Percentiles rank a stretch among this genome's conserved stretches.
phyloP scores from a whole-genome alignment of 2,113 vertebrate species.

The Emydocephalus ijimae region DNA sequence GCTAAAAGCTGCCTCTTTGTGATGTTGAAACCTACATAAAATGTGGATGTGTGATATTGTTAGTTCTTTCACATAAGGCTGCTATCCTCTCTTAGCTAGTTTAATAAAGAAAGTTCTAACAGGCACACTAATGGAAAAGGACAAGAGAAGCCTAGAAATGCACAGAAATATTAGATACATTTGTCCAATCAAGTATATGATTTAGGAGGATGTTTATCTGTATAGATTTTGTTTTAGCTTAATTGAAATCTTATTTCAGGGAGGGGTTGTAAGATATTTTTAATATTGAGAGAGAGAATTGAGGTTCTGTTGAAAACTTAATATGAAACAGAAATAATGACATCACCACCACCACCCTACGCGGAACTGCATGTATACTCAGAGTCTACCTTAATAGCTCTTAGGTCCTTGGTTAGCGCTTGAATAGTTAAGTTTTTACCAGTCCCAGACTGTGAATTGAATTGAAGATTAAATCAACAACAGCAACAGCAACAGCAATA shows the following conservation, averaged over 20 bases:
- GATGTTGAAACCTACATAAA: neutral
- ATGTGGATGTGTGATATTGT: neutral
- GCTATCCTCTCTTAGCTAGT: slow-evolving; percentile 2
- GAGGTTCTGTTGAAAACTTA: neutral
- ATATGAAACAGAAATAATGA: neutral
- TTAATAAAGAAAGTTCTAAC: neutral
- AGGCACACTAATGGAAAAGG: neutral
- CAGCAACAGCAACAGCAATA: no score
- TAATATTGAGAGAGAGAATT: neutral
- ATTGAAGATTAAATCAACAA: no score
- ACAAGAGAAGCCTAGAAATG: neutral
- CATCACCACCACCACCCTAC: neutral
- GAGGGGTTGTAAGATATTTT: neutral
- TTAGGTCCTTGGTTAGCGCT: no score
- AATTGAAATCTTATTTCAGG: neutral
- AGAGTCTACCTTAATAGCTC: no score
- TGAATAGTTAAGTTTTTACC: no score
- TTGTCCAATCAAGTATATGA: neutral
- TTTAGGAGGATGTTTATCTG: neutral
- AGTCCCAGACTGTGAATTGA: no score
- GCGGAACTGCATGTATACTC: no score
- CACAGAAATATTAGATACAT: neutral
- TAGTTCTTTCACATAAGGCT: slow-evolving; percentile 45
- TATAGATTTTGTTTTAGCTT: neutral
- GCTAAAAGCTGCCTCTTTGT: neutral